Evolutionary conservation across 2,113 vertebrate genomes (phyloP).

Genomic region (Cyanocitta stelleri): DNA sequence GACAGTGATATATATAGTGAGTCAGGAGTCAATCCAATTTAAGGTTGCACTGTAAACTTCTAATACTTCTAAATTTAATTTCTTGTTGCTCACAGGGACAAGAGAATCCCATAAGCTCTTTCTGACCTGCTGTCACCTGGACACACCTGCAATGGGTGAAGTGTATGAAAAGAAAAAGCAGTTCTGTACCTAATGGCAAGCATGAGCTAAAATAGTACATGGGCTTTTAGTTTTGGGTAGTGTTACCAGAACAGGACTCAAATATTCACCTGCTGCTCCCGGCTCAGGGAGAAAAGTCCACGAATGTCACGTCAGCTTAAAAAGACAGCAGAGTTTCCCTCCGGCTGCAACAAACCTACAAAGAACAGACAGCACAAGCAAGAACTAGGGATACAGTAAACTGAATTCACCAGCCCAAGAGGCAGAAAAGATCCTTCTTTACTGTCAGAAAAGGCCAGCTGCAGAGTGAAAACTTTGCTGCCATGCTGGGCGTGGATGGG

Average conservation of each 20-base stretch:
- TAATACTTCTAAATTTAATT: not conserved
- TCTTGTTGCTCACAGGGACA: not conserved
- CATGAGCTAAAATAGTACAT: fast-evolving
- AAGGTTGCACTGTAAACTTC: not conserved
- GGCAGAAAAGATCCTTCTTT: not conserved
- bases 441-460: not conserved
- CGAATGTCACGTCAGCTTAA: not conserved
- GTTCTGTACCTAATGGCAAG: not conserved
- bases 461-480: not conserved
- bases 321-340: not conserved
- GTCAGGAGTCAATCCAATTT: constrained; percentile 19
- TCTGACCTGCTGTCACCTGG: not conserved
- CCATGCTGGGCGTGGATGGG: not conserved
- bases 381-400: not conserved
- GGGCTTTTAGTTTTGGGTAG: not conserved
- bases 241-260: not conserved
- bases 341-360: not conserved
- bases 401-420: not conserved
- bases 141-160: not conserved
- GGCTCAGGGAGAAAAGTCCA: not conserved
- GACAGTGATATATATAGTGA: fast-evolving
- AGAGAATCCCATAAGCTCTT: not conserved
- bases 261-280: not conserved
- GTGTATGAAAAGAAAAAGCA: not conserved
- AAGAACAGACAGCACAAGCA: not conserved